These are phyloP conservation scores for Drosophila buzzatii DNA, from an alignment of 2,888 invertebrate species.

Conservation along the genomic window DNA sequence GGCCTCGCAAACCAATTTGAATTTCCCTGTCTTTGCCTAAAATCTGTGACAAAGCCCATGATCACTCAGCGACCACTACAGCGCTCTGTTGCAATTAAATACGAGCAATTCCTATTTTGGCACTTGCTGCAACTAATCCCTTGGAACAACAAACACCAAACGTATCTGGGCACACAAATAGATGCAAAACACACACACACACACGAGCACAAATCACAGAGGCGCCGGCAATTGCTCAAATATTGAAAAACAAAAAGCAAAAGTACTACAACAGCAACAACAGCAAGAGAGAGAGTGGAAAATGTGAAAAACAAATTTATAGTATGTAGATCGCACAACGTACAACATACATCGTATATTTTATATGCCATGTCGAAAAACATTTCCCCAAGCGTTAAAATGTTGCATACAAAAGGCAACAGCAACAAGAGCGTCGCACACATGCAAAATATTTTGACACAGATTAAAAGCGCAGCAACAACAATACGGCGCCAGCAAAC, in stretches of 20 bases:
- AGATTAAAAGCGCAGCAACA: constrained; percentile 65
- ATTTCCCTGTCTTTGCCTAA: constrained; percentile 16
- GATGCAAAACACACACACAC: constrained; percentile 18
- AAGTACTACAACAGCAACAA: constrained; percentile 7
- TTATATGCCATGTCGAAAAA: constrained; percentile 58
- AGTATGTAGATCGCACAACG: constrained; percentile 18
- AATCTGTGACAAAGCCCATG: constrained; percentile 38
- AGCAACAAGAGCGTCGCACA: constrained; percentile 27
- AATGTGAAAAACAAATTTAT: constrained; percentile 62
- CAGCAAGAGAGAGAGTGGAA: constrained; percentile 23
- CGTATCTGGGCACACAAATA: constrained; percentile 7
- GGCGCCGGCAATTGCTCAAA: constrained; percentile 56
- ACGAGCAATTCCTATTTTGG: constrained; percentile 64
- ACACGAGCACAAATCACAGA: constrained; percentile 45
- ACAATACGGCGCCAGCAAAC: constrained; percentile 19
- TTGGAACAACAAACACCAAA: constrained; percentile 27
- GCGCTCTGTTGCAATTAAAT: constrained; percentile 55
- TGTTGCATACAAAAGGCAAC: constrained; percentile 30
- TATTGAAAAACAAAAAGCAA: constrained; percentile 61
- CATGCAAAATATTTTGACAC: constrained; percentile 70
- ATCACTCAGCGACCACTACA: constrained; percentile 46
- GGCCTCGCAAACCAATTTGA: background rate
- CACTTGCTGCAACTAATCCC: constrained; percentile 63
- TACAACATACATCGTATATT: constrained; percentile 28
- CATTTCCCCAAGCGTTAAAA: constrained; percentile 61